Percentiles rank a stretch among this genome's conserved stretches.
Conservation (phyloP, 2,113 vertebrate genomes). For the Trichomycterus rosablanca region DNA sequence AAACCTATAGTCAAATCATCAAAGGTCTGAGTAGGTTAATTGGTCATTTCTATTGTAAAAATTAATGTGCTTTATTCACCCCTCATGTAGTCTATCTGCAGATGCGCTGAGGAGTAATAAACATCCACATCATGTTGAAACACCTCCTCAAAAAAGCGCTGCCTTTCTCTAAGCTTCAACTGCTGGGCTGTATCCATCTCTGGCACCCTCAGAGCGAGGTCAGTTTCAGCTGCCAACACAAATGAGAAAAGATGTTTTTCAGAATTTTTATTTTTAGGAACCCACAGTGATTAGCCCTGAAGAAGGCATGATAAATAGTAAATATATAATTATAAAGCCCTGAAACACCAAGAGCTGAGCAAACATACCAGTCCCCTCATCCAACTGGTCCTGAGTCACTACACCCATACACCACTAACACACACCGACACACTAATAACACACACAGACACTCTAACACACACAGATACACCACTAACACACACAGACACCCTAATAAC, state of each 20-base stretch:
- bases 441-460: too few relatives aligned
- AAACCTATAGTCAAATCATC: too few relatives aligned
- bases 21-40: background rate
- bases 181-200: slow-evolving; percentile 76
- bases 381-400: too few relatives aligned
- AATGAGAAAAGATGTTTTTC: background rate
- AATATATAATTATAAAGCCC: too few relatives aligned
- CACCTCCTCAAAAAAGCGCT: slow-evolving; percentile 94
- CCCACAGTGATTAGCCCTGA: background rate
- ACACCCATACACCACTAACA: too few relatives aligned
- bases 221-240: slow-evolving; percentile 57
- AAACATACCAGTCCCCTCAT: too few relatives aligned
- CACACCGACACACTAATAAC: too few relatives aligned
- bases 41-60: background rate
- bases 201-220: slow-evolving; percentile 60
- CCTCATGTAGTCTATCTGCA: slow-evolving; percentile 85
- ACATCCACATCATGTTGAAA: slow-evolving; percentile 90
- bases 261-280: background rate
- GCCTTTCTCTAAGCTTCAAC: slow-evolving; percentile 81
- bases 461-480: too few relatives aligned
- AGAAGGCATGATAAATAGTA: too few relatives aligned
- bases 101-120: slow-evolving; percentile 84
- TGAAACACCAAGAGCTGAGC: too few relatives aligned
- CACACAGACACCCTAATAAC: too few relatives aligned
- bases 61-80: slow-evolving; percentile 66